A percentile compares a stretch with the other conserved stretches of the same genome.
Evolutionary conservation across 1,140 invertebrate species (phyloP).

Genomic region (Liolophura sinensis): DNA sequence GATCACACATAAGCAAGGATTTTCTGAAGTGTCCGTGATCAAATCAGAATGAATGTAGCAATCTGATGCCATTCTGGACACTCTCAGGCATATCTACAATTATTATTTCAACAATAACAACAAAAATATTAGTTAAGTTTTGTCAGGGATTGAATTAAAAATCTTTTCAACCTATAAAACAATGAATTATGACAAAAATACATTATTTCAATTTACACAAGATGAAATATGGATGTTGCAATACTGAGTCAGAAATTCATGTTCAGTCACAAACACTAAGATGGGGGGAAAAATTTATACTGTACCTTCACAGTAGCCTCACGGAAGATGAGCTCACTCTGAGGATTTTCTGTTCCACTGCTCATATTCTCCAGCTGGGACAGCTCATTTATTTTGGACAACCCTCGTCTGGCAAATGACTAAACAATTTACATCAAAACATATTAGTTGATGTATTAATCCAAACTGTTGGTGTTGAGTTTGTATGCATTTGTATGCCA

Average conservation of each 20-base stretch:
- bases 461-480: too few relatives aligned
- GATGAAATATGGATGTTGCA: neutral
- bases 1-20: too few relatives aligned
- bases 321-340: conserved; percentile 45
- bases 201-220: neutral
- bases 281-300: neutral
- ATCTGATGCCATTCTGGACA: too few relatives aligned
- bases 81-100: too few relatives aligned
- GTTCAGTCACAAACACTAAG: neutral
- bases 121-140: too few relatives aligned
- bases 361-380: conserved; percentile 53
- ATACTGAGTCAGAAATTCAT: neutral
- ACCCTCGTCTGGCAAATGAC: conserved; percentile 53
- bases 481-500: too few relatives aligned
- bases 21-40: too few relatives aligned
- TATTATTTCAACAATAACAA: too few relatives aligned
- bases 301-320: conserved; percentile 55
- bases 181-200: too few relatives aligned
- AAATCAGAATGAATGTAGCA: too few relatives aligned
- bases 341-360: conserved; percentile 28
- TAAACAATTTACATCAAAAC: conserved; percentile 17
- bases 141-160: too few relatives aligned
- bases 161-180: too few relatives aligned
- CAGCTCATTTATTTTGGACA: conserved; percentile 56
- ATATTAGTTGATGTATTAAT: neutral